These are phyloP conservation scores for Drosophila fungiperda DNA, from an alignment of 2,888 invertebrate genomes.

Conservation along the genomic window DNA sequence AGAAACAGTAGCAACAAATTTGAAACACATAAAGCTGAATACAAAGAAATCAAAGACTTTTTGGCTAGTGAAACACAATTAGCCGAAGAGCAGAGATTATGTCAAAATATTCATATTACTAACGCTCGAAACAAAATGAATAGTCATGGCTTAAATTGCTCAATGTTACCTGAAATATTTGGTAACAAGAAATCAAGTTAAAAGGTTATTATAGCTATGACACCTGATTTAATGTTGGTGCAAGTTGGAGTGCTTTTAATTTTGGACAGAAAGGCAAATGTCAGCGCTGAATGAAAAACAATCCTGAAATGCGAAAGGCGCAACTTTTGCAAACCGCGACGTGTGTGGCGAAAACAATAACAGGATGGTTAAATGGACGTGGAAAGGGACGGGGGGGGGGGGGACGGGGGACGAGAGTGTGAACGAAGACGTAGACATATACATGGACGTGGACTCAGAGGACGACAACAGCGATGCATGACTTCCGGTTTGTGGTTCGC, in stretches of 20 bases:
- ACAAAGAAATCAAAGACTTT: neutral
- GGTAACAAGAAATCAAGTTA: neutral
- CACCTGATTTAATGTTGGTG: constrained; percentile 21
- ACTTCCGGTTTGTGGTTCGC: constrained; percentile 80
- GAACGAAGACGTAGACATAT: neutral
- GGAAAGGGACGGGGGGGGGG: no score
- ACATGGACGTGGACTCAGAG: constrained; percentile 3
- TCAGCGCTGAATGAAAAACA: constrained; percentile 74
- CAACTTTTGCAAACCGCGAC: constrained; percentile 68
- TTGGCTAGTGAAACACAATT: neutral
- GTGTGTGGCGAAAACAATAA: constrained; percentile 79
- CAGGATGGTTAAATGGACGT: constrained; percentile 20
- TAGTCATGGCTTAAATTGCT: neutral
- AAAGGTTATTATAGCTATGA: neutral
- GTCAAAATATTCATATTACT: neutral
- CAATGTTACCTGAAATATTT: neutral
- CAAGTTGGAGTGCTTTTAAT: constrained; percentile 21
- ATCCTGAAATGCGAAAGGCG: constrained; percentile 56
- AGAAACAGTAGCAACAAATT: neutral
- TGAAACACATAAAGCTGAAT: neutral
- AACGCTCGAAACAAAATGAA: neutral
- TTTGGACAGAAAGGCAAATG: constrained; percentile 66
- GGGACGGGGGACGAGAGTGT: neutral
- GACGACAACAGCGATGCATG: constrained; percentile 57
- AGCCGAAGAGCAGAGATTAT: neutral